Conservation (phyloP, 2,113 vertebrate species). For the Scartelaos histophorus region DNA sequence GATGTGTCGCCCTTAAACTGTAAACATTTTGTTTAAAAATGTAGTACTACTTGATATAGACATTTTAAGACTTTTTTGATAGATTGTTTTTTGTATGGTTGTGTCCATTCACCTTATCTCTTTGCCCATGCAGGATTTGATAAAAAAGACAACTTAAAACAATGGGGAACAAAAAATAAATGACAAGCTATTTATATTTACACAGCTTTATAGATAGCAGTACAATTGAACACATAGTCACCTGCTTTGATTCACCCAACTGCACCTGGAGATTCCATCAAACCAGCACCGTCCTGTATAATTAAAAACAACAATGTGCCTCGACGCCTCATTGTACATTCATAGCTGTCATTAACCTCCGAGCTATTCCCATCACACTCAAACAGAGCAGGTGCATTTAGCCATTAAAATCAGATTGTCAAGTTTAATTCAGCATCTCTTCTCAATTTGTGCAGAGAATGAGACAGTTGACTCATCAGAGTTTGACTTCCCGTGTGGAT, state of each 20-base stretch:
- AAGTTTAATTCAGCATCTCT: neutral
- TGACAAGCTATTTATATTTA: neutral
- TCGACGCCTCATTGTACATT: constrained; percentile 38
- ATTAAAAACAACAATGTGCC: constrained; percentile 44
- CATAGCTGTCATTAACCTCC: constrained; percentile 48
- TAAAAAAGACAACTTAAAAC: neutral
- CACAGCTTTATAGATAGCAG: neutral
- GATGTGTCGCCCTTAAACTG: too few relatives aligned
- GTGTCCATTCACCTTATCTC: neutral
- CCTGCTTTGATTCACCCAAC: constrained; percentile 3
- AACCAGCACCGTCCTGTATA: constrained; percentile 40
- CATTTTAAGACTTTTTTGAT: neutral
- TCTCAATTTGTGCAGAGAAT: constrained; percentile 53
- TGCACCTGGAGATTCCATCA: constrained; percentile 54
- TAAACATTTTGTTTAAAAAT: too few relatives aligned
- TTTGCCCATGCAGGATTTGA: neutral
- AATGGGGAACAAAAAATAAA: neutral
- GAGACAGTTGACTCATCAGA: constrained; percentile 69
- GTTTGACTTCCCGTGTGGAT: constrained; percentile 83
- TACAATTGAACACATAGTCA: constrained; percentile 10
- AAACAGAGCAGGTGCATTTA: constrained; percentile 1
- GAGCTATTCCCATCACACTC: constrained; percentile 17
- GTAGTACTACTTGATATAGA: too few relatives aligned
- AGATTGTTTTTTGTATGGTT: neutral
- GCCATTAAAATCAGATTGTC: neutral